Percentiles rank a stretch among this genome's conserved stretches.
Conservation (phyloP, 2,888 invertebrate species). For the Brenthis hecate region DNA sequence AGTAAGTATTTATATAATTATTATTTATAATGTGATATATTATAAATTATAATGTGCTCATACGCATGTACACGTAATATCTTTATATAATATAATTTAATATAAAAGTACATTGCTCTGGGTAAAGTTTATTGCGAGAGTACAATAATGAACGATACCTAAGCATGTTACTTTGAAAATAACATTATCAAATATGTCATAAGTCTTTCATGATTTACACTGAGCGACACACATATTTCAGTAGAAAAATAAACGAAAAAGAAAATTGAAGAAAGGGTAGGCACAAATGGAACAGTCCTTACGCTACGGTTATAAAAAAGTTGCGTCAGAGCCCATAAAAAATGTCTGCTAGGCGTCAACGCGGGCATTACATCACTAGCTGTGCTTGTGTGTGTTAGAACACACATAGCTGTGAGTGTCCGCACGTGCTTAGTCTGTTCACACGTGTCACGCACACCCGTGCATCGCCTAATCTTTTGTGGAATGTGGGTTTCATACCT, state of each 20-base stretch:
- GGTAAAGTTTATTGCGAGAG: no score
- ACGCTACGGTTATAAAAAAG: constrained; percentile 73
- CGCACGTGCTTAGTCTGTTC: constrained; percentile 46
- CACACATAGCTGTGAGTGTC: constrained; percentile 42
- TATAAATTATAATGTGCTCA: no score
- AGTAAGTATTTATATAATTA: no score
- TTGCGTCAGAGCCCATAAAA: constrained; percentile 81
- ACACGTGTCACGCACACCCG: constrained; percentile 47
- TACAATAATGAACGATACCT: no score
- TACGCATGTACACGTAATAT: no score
- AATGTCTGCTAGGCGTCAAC: constrained; percentile 80
- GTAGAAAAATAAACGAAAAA: constrained; percentile 1
- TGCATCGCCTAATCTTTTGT: constrained; percentile 74
- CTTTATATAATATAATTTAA: no score
- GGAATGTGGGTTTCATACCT: constrained; percentile 78
- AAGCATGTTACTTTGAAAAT: no score
- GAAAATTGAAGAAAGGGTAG: constrained; percentile 21
- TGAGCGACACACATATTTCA: neutral
- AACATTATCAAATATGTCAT: no score
- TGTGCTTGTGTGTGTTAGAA: constrained; percentile 47
- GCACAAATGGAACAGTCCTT: constrained; percentile 47
- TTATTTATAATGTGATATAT: no score
- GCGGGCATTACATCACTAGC: constrained; percentile 72
- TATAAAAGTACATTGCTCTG: no score
- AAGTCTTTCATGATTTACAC: neutral